Percentiles rank a stretch among this genome's conserved stretches.
Evolutionary conservation across 2,888 invertebrate genomes (phyloP).

Genomic region (Chalcosyrphus nemorum): DNA sequence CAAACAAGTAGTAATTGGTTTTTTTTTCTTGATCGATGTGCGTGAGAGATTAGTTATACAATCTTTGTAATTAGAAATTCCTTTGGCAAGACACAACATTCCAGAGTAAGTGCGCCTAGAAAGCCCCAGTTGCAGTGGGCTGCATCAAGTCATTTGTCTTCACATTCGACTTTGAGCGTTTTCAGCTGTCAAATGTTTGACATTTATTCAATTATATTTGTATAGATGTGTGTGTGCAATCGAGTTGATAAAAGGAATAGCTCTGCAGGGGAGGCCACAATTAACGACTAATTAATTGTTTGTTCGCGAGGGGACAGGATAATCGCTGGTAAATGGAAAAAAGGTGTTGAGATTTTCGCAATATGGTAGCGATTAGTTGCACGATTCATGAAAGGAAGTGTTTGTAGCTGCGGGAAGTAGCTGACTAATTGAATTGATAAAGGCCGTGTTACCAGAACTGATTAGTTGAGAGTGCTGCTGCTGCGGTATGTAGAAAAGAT

Average conservation of each 20-base stretch:
- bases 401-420: background rate
- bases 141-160: slow-evolving; percentile 46
- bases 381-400: background rate
- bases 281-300: background rate
- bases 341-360: slow-evolving; percentile 1
- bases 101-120: slow-evolving; percentile 3
- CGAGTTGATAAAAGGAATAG: background rate
- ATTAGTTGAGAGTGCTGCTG: background rate
- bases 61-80: background rate
- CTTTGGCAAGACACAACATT: slow-evolving; percentile 28
- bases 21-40: slow-evolving; percentile 29
- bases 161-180: slow-evolving; percentile 42
- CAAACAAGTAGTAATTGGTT: slow-evolving; percentile 49
- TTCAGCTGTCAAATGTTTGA: slow-evolving; percentile 54
- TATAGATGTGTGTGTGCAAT: background rate
- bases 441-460: background rate
- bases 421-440: slow-evolving; percentile 6
- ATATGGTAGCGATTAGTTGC: background rate
- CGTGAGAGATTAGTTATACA: slow-evolving; percentile 43
- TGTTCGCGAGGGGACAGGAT: background rate
- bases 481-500: no score
- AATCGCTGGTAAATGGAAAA: background rate
- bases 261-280: background rate
- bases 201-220: slow-evolving; percentile 44
- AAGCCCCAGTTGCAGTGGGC: background rate